Evolutionary conservation across 92 coral and sea anemone genomes (phyloP), one percentile per base, ranked within the genome.

Genomic region (Palythoa grandiflora): DNA sequence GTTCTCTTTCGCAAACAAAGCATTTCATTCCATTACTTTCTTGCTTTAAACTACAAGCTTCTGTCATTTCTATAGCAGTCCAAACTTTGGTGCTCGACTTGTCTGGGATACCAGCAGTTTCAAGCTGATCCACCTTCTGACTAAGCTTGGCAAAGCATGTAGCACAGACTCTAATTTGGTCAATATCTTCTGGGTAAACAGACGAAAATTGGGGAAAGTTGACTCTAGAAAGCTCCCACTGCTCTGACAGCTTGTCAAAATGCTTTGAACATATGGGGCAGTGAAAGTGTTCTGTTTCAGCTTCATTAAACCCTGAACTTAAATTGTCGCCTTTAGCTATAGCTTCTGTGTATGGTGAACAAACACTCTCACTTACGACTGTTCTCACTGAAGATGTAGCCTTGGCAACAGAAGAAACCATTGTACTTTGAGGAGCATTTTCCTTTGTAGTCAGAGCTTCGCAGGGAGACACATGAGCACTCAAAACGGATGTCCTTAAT

Each of bases 81-180:
- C 97, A 94, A 77, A 89, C 90, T 89, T 94, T 91, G 78, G 90
- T 87, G 53, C 88, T 92, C 17, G 89, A 68, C 70, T 90, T 93
- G 65, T 97, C 95, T 3, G 95, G 73, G 77, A 96, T 74, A 68
- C 91, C 91, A 65, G 92, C 95, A 75, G 81, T 80, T 78, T 93
- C 89, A 90, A 81, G 92, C 78, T 90, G 84, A 71, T 97, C 97
- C 6, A 96, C 80, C 76, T 95, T 94, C 50, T 93, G 94, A 63
- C 92, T 84, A 50, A 97, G 92, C 53, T 93, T 87, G 38, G 90
- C 92, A 73, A 84, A 95, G 75, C 98, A 95, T 17, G 78, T 76
- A 16, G 72, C 81, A 55, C 98, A 95, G 16, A 91, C 98, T 85
- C 78, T 93, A 52, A 90, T 73, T 39, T 78, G 87, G 70, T 95